These are phyloP conservation scores for Chloroclystis v-ata DNA, from an alignment of 2,888 invertebrate genomes.

Conservation along the genomic window DNA sequence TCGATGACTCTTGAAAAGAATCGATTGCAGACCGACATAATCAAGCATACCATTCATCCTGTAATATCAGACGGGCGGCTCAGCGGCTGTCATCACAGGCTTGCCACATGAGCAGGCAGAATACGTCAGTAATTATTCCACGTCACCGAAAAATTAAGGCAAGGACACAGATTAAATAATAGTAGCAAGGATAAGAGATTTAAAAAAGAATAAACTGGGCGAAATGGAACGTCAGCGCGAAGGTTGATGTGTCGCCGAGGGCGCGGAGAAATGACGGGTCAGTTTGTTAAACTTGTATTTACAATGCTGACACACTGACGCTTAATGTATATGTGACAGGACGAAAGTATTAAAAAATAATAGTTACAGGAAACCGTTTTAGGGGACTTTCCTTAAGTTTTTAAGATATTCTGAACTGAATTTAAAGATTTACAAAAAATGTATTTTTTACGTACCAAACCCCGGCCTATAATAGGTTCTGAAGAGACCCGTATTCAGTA, in stretches of 20 bases:
- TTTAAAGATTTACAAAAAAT: too few relatives aligned
- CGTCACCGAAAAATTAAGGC: slow-evolving; percentile 66
- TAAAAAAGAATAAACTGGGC: slow-evolving; percentile 55
- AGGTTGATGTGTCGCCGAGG: slow-evolving; percentile 57
- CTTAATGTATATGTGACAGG: too few relatives aligned
- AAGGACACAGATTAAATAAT: slow-evolving; percentile 55
- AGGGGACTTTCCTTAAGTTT: too few relatives aligned
- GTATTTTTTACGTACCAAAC: too few relatives aligned
- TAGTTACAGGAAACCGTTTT: too few relatives aligned
- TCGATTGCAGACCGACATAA: slow-evolving; percentile 8
- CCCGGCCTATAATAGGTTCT: too few relatives aligned
- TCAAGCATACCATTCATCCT: slow-evolving; percentile 12
- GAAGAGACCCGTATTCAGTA: too few relatives aligned
- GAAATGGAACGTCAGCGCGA: slow-evolving; percentile 59
- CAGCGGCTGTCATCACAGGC: slow-evolving; percentile 56
- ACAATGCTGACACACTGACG: slow-evolving; percentile 7
- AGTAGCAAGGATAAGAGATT: slow-evolving; percentile 40
- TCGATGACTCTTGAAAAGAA: not conserved
- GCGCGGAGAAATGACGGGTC: slow-evolving; percentile 54
- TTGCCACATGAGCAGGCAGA: slow-evolving; percentile 51
- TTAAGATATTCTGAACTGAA: too few relatives aligned
- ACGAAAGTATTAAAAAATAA: too few relatives aligned
- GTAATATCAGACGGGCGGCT: slow-evolving; percentile 46
- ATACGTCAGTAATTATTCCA: slow-evolving; percentile 64
- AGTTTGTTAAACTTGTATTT: slow-evolving; percentile 52